A percentile compares a stretch with the other conserved stretches of the same genome.
Evolutionary conservation across 2,113 vertebrate genomes (phyloP).

Genomic region (Morone saxatilis): DNA sequence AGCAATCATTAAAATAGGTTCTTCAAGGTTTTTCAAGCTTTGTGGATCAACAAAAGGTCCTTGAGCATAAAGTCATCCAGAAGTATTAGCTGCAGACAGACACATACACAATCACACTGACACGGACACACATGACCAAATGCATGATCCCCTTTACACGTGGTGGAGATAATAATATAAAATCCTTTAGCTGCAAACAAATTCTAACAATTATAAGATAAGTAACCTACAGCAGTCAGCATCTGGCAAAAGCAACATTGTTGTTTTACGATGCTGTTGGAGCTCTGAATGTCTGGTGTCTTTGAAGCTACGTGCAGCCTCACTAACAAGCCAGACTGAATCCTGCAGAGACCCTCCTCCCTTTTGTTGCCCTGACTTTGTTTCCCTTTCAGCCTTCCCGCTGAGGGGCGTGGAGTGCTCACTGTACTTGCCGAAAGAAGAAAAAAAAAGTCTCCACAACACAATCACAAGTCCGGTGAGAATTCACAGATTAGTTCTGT

Average conservation of each 20-base stretch:
- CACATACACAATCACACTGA: too few relatives aligned
- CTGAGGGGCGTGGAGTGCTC: slow-evolving; percentile 25
- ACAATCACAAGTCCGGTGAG: slow-evolving; percentile 68
- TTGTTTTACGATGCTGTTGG: not conserved
- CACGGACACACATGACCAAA: too few relatives aligned
- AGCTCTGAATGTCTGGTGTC: not conserved
- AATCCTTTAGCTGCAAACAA: not conserved
- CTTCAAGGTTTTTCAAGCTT: too few relatives aligned
- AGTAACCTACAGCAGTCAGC: not conserved
- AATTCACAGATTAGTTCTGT: slow-evolving; percentile 59
- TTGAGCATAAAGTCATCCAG: too few relatives aligned
- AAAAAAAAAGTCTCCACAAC: slow-evolving; percentile 23
- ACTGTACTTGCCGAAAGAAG: slow-evolving; percentile 52
- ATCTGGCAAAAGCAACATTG: not conserved
- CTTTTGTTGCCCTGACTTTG: slow-evolving; percentile 45
- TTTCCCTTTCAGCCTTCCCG: slow-evolving; percentile 34
- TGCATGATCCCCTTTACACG: too few relatives aligned
- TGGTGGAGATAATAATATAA: not conserved
- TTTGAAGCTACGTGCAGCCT: slow-evolving; percentile 30
- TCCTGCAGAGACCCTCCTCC: slow-evolving; percentile 23
- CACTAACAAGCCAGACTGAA: slow-evolving; percentile 18
- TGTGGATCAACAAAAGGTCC: too few relatives aligned
- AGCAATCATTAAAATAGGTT: too few relatives aligned
- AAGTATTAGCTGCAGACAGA: not conserved
- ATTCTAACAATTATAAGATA: not conserved